Conservation (phyloP, 2,113 vertebrate genomes). For the Sardina pilchardus region DNA sequence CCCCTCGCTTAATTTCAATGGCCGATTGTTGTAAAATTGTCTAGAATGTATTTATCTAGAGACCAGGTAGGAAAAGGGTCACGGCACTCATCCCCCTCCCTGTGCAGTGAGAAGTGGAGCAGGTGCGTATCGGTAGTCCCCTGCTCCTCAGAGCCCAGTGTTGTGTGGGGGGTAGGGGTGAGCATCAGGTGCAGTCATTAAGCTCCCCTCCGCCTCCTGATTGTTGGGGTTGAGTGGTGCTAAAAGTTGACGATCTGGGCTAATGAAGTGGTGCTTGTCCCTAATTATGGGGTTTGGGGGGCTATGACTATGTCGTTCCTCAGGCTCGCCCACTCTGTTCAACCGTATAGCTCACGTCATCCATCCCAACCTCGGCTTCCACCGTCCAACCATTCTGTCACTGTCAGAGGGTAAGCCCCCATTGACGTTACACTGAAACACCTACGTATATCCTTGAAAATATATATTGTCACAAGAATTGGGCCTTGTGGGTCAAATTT, state of each 20-base stretch:
- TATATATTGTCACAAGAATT: neutral
- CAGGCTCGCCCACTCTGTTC: neutral
- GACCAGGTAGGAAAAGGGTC: neutral
- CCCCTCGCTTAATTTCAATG: neutral
- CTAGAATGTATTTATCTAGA: neutral
- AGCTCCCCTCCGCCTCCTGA: neutral
- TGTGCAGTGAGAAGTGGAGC: slow-evolving; percentile 42
- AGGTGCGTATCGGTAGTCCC: neutral
- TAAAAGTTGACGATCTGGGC: slow-evolving; percentile 28
- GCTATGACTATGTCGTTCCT: slow-evolving; percentile 19
- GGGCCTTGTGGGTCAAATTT: neutral
- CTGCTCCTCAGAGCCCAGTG: neutral
- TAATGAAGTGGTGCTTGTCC: slow-evolving; percentile 42
- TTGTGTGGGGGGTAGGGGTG: slow-evolving; percentile 32
- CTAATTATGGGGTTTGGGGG: slow-evolving; percentile 26
- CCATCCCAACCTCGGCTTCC: neutral
- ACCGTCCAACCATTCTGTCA: neutral
- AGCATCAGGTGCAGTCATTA: slow-evolving; percentile 63
- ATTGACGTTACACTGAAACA: neutral
- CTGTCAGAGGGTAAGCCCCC: neutral
- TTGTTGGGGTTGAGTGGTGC: slow-evolving; percentile 37
- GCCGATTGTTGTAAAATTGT: too few relatives aligned
- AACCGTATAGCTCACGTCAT: neutral
- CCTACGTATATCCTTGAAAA: neutral
- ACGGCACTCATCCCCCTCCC: neutral